Evolutionary conservation across 2,888 invertebrate genomes (phyloP), one percentile per base, ranked within the genome.

Genomic region (Habroteleia sp.): DNA sequence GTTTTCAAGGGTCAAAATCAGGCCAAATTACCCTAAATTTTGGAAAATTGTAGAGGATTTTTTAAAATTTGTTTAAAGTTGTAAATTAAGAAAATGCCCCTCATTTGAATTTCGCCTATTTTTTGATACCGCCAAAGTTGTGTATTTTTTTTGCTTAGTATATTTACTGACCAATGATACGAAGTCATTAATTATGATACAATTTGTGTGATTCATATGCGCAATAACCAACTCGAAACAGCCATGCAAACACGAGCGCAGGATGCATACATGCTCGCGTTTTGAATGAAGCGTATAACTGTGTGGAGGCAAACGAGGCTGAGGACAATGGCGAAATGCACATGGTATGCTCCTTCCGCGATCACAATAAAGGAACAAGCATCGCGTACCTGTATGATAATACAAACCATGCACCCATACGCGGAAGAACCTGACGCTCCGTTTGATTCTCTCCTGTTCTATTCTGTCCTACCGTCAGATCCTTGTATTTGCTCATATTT

Each of bases 271-370:
- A 42, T 25, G 65, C 5, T 27, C 31, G 50, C 56, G 35, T 48
- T 65, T 41, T 73, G 58, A 39, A 65, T 56, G 44, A 46, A 44
- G 10, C 60, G 69, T 56, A 66, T 39, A 65, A 74, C 50, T 56
- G 58, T 37, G 56, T 41, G 14, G 37, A 56, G 56, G 77, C 71
- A 75, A 79, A 79, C 76, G 77, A 76, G 77, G 77, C 72, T 71
- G 78, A 76, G 80, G 66, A 81, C 79, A 80, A 80, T 81, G 66
- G 79, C 74, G 74, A 78, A 63, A 76, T 71, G 77, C 79, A 78
- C 78, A 77, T 76, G 79, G 79, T 76, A 79, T 77, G 79, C 79
- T 74, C 76, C 77, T 77, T 78, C 71, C 37, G 69, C 68, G 77
- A 73, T 76, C 74, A 77, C 75, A 78, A 79, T 78, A 72, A 77